Conservation (phyloP, 2,113 vertebrate species). For the Gallinago paraguaiae region DNA sequence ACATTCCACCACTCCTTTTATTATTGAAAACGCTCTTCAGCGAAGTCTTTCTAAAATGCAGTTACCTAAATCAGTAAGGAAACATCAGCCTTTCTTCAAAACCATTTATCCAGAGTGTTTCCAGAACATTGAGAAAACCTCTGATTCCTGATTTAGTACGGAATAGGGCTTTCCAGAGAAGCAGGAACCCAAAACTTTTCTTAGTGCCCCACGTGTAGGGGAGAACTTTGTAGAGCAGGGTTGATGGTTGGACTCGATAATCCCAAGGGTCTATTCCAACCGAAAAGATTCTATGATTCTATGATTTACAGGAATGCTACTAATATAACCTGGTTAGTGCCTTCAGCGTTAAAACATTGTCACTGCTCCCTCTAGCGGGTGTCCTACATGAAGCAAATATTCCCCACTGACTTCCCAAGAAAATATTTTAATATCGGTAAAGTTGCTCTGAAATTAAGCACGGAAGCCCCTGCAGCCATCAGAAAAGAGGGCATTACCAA, state of each 20-base stretch:
- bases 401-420: fast-evolving
- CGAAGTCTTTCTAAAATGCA: neutral
- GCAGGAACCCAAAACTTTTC: neutral
- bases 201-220: neutral
- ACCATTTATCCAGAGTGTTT: neutral
- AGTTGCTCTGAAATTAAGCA: neutral
- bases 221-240: too few species aligned
- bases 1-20: neutral
- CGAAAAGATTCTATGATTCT: too few species aligned
- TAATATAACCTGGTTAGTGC: neutral
- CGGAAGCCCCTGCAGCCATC: neutral
- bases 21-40: neutral
- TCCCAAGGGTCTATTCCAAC: too few species aligned
- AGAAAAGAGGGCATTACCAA: neutral
- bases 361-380: slow-evolving; percentile 49
- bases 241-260: too few species aligned
- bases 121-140: neutral
- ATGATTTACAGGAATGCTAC: neutral
- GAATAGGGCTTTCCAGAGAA: neutral
- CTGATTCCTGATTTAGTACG: neutral
- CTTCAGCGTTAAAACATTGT: neutral
- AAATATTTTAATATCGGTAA: neutral
- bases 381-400: neutral
- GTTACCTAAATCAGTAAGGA: neutral
- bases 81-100: neutral